Evolutionary conservation across 2,797 vertebrate species (phyloP).

Genomic region (Craterocephalus amniculus): DNA sequence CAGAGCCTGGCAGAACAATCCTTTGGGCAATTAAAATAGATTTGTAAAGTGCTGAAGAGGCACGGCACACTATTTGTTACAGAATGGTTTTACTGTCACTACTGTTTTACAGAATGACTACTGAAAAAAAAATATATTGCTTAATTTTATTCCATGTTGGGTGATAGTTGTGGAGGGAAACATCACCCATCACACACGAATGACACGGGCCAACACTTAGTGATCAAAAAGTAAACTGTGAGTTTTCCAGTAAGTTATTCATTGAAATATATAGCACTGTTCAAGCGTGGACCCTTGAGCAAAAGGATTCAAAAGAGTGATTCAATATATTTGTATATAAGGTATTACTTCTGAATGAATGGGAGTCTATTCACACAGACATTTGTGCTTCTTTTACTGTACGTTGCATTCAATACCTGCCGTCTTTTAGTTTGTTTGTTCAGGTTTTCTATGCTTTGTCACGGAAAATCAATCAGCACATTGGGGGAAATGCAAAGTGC

Average conservation of each 20-base stretch:
- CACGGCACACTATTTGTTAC: conserved; percentile 47
- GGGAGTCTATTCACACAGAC: not conserved
- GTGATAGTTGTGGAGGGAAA: not conserved
- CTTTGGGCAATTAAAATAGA: conserved; percentile 67
- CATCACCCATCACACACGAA: not conserved
- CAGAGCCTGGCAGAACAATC: conserved; percentile 63
- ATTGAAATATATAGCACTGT: not conserved
- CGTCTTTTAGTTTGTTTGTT: too few relatives aligned
- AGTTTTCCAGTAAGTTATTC: too few relatives aligned
- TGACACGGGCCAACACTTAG: not conserved
- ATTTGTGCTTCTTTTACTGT: not conserved
- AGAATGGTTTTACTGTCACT: conserved; percentile 58
- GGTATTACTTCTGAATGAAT: too few relatives aligned
- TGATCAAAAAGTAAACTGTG: too few relatives aligned
- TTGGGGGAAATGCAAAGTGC: not conserved
- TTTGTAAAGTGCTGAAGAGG: conserved; percentile 51
- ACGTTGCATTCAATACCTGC: not conserved
- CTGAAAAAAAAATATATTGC: not conserved
- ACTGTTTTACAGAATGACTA: conserved; percentile 42
- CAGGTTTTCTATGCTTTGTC: not conserved
- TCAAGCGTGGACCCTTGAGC: not conserved
- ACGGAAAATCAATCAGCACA: not conserved
- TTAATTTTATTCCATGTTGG: not conserved
- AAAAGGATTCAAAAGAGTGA: too few relatives aligned
- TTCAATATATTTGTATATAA: too few relatives aligned